Conservation (phyloP, 2,797 vertebrate species). For the Enteromius treurensis region DNA sequence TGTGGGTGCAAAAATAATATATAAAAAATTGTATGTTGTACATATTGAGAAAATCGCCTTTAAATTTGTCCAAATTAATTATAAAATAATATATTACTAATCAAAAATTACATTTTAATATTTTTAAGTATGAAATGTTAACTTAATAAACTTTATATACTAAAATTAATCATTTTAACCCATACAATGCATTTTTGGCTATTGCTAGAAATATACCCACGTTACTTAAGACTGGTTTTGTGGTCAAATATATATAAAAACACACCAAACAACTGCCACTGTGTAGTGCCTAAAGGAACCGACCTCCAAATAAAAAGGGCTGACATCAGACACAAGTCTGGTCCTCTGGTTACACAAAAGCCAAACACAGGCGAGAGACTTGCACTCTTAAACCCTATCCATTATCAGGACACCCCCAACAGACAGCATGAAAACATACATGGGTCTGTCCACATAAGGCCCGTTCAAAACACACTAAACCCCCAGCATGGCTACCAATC, state of each 20-base stretch:
- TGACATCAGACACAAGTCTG: conserved; percentile 28
- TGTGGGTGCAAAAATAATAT: neutral
- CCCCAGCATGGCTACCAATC: conserved; percentile 53
- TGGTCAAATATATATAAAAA: neutral
- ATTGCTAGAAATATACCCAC: neutral
- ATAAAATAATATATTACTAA: neutral
- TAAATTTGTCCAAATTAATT: neutral
- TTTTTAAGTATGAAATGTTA: neutral
- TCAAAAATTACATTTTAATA: neutral
- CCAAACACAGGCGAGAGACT: conserved; percentile 7
- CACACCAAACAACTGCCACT: neutral
- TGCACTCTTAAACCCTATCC: conserved; percentile 15
- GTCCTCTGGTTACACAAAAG: conserved; percentile 31
- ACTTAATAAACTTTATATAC: neutral
- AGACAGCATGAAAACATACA: conserved; percentile 27
- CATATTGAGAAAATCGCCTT: neutral
- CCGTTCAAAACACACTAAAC: conserved; percentile 22
- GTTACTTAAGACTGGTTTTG: neutral
- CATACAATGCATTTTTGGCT: neutral
- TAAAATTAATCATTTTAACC: neutral
- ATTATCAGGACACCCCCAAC: conserved; percentile 26
- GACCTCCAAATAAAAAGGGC: neutral
- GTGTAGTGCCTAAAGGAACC: conserved; percentile 5
- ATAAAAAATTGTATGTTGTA: neutral
- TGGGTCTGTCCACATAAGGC: conserved; percentile 17